Evolutionary conservation across 2,888 invertebrate genomes (phyloP).

Genomic region (Polydrusus cervinus): DNA sequence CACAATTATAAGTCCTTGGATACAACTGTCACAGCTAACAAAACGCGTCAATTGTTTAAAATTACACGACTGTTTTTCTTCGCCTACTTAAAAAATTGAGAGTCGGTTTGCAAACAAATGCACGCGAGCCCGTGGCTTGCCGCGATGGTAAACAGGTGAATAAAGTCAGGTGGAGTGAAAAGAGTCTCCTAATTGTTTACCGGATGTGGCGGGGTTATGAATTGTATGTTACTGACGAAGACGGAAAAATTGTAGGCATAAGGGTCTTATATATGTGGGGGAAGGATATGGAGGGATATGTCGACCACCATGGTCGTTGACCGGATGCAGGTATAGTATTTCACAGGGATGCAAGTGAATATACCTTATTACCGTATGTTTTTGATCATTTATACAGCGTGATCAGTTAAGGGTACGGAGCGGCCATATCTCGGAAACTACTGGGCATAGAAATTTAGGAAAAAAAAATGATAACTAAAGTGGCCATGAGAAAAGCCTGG

Average conservation of each 20-base stretch:
- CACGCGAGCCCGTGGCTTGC: constrained; percentile 57
- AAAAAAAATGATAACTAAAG: no score
- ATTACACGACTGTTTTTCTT: constrained; percentile 30
- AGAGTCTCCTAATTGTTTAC: constrained; percentile 43
- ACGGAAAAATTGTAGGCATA: constrained; percentile 10
- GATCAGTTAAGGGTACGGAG: no score
- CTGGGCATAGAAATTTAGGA: no score
- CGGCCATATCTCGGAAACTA: no score
- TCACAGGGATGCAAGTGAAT: background rate
- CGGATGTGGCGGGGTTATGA: constrained; percentile 55
- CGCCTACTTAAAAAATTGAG: constrained; percentile 19
- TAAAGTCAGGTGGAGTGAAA: constrained; percentile 61
- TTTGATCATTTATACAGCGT: no score
- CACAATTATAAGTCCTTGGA: constrained; percentile 30
- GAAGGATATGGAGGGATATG: background rate
- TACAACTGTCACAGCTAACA: constrained; percentile 19
- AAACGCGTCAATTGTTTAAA: constrained; percentile 22
- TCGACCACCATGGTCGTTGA: background rate
- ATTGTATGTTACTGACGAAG: constrained; percentile 39
- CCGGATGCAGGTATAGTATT: background rate
- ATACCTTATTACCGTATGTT: background rate
- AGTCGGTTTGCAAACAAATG: constrained; percentile 36
- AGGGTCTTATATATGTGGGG: background rate
- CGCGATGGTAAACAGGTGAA: constrained; percentile 63
- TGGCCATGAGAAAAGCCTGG: no score